Conservation (phyloP, 2,797 vertebrate genomes). For the Rhinophrynus dorsalis region DNA sequence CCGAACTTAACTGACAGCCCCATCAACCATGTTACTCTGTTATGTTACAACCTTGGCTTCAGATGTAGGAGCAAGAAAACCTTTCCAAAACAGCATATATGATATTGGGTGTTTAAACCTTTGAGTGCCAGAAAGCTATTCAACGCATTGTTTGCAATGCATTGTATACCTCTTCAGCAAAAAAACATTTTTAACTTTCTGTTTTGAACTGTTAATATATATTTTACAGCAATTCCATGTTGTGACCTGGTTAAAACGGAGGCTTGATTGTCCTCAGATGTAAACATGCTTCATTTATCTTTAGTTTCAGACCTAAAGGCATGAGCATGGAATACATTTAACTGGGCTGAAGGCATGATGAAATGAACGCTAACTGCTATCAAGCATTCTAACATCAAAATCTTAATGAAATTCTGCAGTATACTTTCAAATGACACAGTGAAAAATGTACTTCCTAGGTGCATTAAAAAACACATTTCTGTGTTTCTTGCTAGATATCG, state of each 20-base stretch:
- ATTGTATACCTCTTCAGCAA: no score
- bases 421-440: conserved; percentile 38
- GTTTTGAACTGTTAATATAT: no score
- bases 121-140: no score
- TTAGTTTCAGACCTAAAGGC: conserved; percentile 49
- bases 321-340: conserved; percentile 50
- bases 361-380: conserved; percentile 51
- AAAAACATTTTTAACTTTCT: no score
- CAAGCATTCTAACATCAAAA: conserved; percentile 44
- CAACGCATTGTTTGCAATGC: no score
- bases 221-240: no score
- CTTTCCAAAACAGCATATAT: neutral
- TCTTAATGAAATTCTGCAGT: conserved; percentile 41
- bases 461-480: neutral
- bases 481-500: conserved; percentile 31
- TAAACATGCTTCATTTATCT: conserved; percentile 46
- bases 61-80: neutral
- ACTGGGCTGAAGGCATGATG: conserved; percentile 45
- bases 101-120: no score
- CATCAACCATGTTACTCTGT: no score
- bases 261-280: conserved; percentile 25
- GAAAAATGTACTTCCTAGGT: conserved; percentile 48
- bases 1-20: no score
- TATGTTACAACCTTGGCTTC: neutral
- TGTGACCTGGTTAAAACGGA: conserved; percentile 17